Conservation (phyloP, 2,888 invertebrate species). For the Dryomyza anilis region DNA sequence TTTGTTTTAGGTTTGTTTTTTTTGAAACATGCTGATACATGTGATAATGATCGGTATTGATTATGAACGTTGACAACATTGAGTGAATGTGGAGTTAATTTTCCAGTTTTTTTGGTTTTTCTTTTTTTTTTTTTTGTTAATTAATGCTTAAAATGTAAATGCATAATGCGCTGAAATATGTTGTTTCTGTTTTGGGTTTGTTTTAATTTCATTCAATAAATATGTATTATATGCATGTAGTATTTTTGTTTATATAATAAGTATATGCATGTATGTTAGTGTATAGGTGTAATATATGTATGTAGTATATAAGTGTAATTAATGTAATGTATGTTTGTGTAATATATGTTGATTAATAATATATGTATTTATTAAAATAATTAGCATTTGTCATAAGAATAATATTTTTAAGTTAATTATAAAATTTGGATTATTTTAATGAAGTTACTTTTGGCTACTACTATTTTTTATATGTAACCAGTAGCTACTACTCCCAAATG, state of each 20-base stretch:
- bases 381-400: slow-evolving; percentile 5
- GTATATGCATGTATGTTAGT: slow-evolving; percentile 23
- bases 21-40: slow-evolving; percentile 20
- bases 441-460: slow-evolving; percentile 32
- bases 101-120: too few relatives aligned
- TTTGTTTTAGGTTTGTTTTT: slow-evolving; percentile 13
- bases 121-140: too few relatives aligned
- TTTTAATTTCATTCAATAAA: slow-evolving; percentile 3
- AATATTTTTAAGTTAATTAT: slow-evolving; percentile 24
- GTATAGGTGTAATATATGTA: slow-evolving; percentile 13
- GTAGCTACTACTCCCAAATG: too few relatives aligned
- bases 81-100: too few relatives aligned
- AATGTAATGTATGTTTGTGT: slow-evolving; percentile 2
- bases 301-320: slow-evolving; percentile 6
- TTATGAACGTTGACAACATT: slow-evolving; percentile 15
- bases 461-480: too few relatives aligned
- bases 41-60: slow-evolving; percentile 6
- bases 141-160: slow-evolving; percentile 8
- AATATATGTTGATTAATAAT: not conserved
- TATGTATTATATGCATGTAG: slow-evolving; percentile 18
- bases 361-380: slow-evolving; percentile 22
- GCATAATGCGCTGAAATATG: not conserved
- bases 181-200: slow-evolving; percentile 7
- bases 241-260: slow-evolving; percentile 21
- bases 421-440: slow-evolving; percentile 24